Percentiles rank a stretch among this genome's conserved stretches.
Evolutionary conservation across 2,113 vertebrate species (phyloP).

Genomic region (Tonatia bakeri): DNA sequence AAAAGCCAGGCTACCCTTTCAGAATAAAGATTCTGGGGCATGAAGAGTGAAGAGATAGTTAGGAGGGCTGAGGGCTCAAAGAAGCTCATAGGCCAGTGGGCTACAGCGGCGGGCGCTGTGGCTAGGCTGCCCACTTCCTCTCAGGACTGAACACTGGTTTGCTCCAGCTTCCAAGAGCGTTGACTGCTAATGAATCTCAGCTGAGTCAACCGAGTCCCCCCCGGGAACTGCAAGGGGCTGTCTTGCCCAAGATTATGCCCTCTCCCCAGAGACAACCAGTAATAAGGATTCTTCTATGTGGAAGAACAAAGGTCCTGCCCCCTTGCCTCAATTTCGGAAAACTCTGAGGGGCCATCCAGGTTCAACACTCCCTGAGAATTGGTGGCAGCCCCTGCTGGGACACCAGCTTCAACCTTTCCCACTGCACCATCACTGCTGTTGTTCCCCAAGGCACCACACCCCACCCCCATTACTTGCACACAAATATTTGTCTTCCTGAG

Average conservation of each 20-base stretch:
- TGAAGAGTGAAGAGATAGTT: background rate
- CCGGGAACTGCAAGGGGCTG: no score
- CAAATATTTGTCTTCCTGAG: background rate
- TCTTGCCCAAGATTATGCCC: background rate
- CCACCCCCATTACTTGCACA: background rate
- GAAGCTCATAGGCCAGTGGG: background rate
- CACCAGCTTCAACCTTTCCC: background rate
- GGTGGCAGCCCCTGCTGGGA: no score
- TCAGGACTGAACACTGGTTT: background rate
- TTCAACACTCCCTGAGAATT: background rate
- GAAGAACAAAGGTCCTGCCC: background rate
- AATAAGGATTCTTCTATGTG: background rate
- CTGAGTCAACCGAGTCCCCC: background rate
- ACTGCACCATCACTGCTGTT: background rate
- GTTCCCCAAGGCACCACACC: background rate
- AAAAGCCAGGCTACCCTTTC: background rate
- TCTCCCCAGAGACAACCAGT: background rate
- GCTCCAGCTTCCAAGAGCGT: background rate
- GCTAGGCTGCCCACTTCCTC: background rate
- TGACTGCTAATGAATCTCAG: background rate
- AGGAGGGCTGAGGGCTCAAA: background rate
- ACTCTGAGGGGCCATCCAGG: background rate
- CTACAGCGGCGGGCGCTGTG: accelerated
- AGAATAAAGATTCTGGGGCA: background rate
- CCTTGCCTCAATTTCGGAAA: background rate